These are phyloP conservation scores for Ceuthmochares aereus DNA, from an alignment of 2,113 vertebrate species.

Conservation along the genomic window DNA sequence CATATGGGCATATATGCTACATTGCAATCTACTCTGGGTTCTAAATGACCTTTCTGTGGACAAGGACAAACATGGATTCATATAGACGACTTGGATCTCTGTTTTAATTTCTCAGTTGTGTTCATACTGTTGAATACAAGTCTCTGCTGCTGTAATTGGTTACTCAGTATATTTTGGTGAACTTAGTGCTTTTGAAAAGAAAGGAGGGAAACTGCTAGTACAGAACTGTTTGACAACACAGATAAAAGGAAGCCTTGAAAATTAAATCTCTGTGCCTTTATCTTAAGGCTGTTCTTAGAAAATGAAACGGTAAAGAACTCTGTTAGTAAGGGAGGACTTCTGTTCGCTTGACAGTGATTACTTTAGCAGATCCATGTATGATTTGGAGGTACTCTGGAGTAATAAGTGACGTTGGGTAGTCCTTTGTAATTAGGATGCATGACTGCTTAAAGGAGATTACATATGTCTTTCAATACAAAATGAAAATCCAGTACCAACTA, in stretches of 20 bases:
- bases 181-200: neutral
- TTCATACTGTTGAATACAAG: neutral
- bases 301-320: neutral
- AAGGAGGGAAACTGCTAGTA: neutral
- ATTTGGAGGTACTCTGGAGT: neutral
- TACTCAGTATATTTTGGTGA: neutral
- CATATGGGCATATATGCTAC: neutral
- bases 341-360: neutral
- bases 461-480: neutral
- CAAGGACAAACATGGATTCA: neutral
- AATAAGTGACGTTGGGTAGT: neutral
- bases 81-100: fast-evolving
- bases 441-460: neutral
- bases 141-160: neutral
- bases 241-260: neutral
- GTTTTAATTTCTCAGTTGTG: neutral
- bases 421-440: neutral
- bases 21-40: neutral
- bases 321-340: neutral
- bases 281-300: neutral
- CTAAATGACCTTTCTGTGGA: neutral
- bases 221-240: neutral
- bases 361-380: neutral
- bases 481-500: neutral
- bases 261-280: neutral